Conservation (phyloP, 2,888 invertebrate species). For the Electrophaes corylata region DNA sequence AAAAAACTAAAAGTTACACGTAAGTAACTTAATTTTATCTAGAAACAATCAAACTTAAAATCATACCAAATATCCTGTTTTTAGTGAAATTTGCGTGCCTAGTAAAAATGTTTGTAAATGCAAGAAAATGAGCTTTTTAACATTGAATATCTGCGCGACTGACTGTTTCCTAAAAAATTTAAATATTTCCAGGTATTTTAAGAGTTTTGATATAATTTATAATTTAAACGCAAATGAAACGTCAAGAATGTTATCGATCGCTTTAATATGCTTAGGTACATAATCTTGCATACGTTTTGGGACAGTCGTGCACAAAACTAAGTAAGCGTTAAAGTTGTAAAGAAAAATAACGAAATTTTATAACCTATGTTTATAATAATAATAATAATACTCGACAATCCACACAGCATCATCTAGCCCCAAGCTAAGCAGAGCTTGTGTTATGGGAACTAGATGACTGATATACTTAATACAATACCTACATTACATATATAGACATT, state of each 20-base stretch:
- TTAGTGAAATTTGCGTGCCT: not conserved
- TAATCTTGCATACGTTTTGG: conserved; percentile 12
- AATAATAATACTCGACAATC: too few species aligned
- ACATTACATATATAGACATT: too few species aligned
- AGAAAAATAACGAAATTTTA: conserved; percentile 25
- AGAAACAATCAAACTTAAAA: not conserved
- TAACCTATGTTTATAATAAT: too few species aligned
- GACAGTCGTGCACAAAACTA: conserved; percentile 27
- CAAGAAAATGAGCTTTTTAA: conserved; percentile 56
- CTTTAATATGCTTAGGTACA: conserved; percentile 36
- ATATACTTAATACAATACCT: too few species aligned
- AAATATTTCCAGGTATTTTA: conserved; percentile 42
- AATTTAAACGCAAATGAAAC: conserved; percentile 7
- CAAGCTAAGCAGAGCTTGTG: too few species aligned
- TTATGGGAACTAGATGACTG: too few species aligned
- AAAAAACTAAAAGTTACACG: too few species aligned
- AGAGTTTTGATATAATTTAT: conserved; percentile 45
- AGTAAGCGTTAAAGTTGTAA: not conserved
- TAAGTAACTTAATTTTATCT: too few species aligned
- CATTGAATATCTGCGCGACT: conserved; percentile 56
- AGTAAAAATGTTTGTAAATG: conserved; percentile 22
- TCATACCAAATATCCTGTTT: not conserved
- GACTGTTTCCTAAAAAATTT: conserved; percentile 52
- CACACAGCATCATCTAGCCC: too few species aligned
- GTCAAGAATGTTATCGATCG: conserved; percentile 34